Evolutionary conservation across 2,113 vertebrate genomes (phyloP), one percentile per base, ranked within the genome.

Genomic region (Vulpes vulpes): DNA sequence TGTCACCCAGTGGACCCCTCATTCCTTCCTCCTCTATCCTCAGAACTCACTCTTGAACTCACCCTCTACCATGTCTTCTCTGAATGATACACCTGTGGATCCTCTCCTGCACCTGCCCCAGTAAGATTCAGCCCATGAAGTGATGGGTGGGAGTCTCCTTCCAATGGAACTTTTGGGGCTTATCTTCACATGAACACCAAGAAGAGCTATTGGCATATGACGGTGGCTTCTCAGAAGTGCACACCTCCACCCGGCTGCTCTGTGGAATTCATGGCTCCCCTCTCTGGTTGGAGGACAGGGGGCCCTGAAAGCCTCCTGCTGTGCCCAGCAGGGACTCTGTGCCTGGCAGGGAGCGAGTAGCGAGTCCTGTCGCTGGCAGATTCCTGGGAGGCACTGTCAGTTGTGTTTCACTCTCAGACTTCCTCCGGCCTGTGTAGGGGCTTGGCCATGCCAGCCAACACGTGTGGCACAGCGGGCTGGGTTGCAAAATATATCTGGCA

Each of bases 401-500:
- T 89, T 92, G 6, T 87, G 85, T 97, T 98, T 98, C 96, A 97
- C 97, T 97, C 98, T 99, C 98, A 98, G 94, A 98, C 98, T 98
- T 98, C 98, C 99, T 98, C 98, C 97, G 95, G 69, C 96, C 97
- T 97, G 95, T 97, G 98, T 78, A 97, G 97, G 98, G 95, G 89
- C 96, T 98, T 95, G 98, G 98, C 98, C 71, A 83, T 98, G 97
- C 98, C 98, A 98, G 98, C 96, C 98, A 92, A 98, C 96, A 98
- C 86, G 97, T 98, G 98, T 98, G 98, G 98, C 98, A 98, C 87
- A 90, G 97, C 88, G 97, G 98, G 93, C 96, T 95, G 97, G 97
- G 98, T 99, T 99, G 99, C 99, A 99, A 99, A 98, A 99, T 97
- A 98, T 98, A 99, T 99, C 99, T 98, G 99, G 99, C 99, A 93